A percentile compares a stretch with the other conserved stretches of the same genome.
phyloP scores from a whole-genome alignment of 2,888 invertebrate species.

The Slavum lentiscoides region DNA sequence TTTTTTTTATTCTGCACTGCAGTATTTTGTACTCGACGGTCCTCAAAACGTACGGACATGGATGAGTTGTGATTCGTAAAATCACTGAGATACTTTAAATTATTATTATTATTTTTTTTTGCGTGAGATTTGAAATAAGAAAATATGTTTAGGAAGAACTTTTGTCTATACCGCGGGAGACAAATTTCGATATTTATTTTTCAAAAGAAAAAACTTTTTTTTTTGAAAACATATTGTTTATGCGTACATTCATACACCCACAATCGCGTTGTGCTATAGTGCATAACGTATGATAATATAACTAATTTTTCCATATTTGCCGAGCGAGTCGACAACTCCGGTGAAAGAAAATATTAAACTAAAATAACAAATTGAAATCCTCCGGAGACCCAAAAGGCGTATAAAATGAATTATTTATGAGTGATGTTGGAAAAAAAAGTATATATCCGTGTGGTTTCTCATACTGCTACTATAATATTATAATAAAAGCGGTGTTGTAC shows the following conservation, averaged over 20 bases:
- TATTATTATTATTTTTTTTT: background rate
- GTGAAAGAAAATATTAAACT: background rate
- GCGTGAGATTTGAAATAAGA: background rate
- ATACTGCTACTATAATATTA: background rate
- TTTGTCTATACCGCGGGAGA: background rate
- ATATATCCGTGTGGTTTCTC: background rate
- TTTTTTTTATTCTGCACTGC: background rate
- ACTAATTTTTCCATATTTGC: background rate
- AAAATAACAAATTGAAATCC: background rate
- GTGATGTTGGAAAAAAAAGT: background rate
- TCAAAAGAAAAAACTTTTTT: conserved; percentile 1
- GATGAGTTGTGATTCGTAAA: background rate
- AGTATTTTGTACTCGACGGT: background rate
- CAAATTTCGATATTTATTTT: conserved; percentile 11
- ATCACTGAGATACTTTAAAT: background rate
- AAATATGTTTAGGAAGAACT: background rate
- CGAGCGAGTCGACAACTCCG: background rate
- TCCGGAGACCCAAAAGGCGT: background rate
- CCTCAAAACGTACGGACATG: background rate
- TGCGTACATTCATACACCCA: background rate
- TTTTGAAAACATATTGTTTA: background rate
- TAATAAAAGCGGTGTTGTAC: too few species aligned
- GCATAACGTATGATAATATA: background rate
- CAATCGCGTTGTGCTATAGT: background rate
- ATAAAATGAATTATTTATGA: background rate